phyloP scores from a whole-genome alignment of 2,888 invertebrate species.

The Cosmia trapezina region DNA sequence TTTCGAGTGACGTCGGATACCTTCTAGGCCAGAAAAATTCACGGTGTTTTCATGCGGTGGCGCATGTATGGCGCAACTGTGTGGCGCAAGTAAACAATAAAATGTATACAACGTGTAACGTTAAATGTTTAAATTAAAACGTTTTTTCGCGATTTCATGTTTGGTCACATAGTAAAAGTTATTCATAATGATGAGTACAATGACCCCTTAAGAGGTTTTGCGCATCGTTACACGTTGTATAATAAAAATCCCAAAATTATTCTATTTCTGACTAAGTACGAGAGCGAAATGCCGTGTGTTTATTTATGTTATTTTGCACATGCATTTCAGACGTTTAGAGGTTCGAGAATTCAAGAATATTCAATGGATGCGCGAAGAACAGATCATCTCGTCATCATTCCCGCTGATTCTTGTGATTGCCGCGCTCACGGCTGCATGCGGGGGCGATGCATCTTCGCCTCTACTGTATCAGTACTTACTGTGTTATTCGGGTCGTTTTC shows the following conservation, averaged over 20 bases:
- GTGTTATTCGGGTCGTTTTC: slow-evolving; percentile 89
- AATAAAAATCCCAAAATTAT: not conserved
- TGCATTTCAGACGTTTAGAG: not conserved
- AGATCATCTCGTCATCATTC: not conserved
- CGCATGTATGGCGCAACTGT: no score
- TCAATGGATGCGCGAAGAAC: not conserved
- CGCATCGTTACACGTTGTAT: no score
- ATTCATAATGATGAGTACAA: no score
- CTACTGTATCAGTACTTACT: slow-evolving; percentile 79
- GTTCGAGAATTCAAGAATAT: slow-evolving; percentile 1
- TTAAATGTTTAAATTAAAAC: no score
- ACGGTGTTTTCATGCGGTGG: not conserved
- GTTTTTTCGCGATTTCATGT: no score
- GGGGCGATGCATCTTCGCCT: slow-evolving; percentile 8
- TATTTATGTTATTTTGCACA: not conserved
- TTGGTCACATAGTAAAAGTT: no score
- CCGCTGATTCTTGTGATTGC: not conserved
- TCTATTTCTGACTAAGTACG: not conserved
- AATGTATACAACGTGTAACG: no score
- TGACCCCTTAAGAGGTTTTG: no score
- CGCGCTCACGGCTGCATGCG: slow-evolving; percentile 3
- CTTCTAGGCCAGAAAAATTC: not conserved
- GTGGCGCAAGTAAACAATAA: not conserved
- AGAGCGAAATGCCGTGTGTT: not conserved
- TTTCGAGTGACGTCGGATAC: not conserved